Evolutionary conservation across 2,888 invertebrate genomes (phyloP).

Genomic region (Harpagoxenus sublaevis): DNA sequence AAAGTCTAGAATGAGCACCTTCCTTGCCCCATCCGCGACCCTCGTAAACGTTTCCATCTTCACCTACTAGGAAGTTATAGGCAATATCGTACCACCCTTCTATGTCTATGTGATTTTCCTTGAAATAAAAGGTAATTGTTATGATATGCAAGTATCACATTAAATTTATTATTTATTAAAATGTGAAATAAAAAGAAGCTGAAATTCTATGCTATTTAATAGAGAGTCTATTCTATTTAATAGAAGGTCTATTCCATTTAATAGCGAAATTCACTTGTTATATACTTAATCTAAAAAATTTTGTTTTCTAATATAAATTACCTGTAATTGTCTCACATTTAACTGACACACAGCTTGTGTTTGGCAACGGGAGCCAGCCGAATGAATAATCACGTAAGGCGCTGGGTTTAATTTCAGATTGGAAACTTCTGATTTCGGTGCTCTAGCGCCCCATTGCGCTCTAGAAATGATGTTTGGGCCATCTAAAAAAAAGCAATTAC

Average conservation of each 20-base stretch:
- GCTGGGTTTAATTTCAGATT: constrained; percentile 79
- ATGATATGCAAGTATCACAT: not conserved
- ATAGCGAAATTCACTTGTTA: not conserved
- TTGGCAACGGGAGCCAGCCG: constrained; percentile 83
- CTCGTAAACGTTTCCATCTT: constrained; percentile 83
- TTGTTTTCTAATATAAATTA: constrained; percentile 27
- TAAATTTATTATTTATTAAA: not conserved
- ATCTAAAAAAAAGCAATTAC: constrained; percentile 51
- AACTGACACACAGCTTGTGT: constrained; percentile 83
- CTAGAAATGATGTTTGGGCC: constrained; percentile 83
- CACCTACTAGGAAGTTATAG: constrained; percentile 82
- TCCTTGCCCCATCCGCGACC: constrained; percentile 81
- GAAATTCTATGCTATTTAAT: not conserved
- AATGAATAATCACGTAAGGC: constrained; percentile 86
- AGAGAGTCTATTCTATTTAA: not conserved
- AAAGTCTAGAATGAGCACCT: constrained; percentile 84
- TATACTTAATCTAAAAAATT: not conserved
- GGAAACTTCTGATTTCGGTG: constrained; percentile 63
- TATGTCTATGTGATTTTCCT: constrained; percentile 80
- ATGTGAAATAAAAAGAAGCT: not conserved
- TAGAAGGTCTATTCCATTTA: no score
- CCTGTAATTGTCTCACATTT: constrained; percentile 85
- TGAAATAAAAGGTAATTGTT: not conserved
- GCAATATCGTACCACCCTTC: constrained; percentile 77
- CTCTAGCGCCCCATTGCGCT: constrained; percentile 85